These are phyloP conservation scores for Achroia grisella DNA, from an alignment of 1,140 invertebrate species.

Conservation along the genomic window DNA sequence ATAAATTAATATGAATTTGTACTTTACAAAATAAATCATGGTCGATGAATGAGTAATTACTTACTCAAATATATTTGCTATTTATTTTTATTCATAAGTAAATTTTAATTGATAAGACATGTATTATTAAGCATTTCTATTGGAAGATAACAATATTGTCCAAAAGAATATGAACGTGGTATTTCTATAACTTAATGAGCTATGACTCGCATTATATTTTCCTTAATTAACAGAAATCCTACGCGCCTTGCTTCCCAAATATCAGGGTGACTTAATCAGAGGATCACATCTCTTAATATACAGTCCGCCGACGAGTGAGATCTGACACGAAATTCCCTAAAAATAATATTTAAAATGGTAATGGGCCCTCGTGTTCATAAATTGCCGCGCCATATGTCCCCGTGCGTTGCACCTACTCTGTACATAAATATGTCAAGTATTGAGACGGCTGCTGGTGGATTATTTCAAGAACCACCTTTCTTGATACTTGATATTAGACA, in stretches of 20 bases:
- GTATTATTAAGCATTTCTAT: too few species aligned
- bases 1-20: too few species aligned
- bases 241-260: constrained; percentile 39
- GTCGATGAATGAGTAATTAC: too few species aligned
- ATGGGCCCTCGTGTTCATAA: constrained; percentile 68
- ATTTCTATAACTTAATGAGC: constrained; percentile 12
- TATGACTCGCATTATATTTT: constrained; percentile 9
- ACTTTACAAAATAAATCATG: too few species aligned
- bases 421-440: constrained; percentile 72
- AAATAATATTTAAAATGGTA: constrained; percentile 74
- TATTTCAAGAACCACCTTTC: constrained; percentile 27
- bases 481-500: constrained; percentile 27
- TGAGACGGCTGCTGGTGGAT: constrained; percentile 47
- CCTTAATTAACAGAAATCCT: constrained; percentile 60
- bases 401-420: constrained; percentile 62
- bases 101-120: too few species aligned
- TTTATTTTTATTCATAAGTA: too few species aligned
- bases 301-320: constrained; percentile 64
- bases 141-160: too few species aligned
- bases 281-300: constrained; percentile 70
- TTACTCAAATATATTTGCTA: too few species aligned
- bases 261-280: constrained; percentile 64
- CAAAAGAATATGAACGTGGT: neutral
- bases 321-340: constrained; percentile 73
- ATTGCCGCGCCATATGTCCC: constrained; percentile 69